Percentiles rank a stretch among this genome's conserved stretches.
phyloP scores from a whole-genome alignment of 2,888 invertebrate genomes.

The Girardia tigrina region DNA sequence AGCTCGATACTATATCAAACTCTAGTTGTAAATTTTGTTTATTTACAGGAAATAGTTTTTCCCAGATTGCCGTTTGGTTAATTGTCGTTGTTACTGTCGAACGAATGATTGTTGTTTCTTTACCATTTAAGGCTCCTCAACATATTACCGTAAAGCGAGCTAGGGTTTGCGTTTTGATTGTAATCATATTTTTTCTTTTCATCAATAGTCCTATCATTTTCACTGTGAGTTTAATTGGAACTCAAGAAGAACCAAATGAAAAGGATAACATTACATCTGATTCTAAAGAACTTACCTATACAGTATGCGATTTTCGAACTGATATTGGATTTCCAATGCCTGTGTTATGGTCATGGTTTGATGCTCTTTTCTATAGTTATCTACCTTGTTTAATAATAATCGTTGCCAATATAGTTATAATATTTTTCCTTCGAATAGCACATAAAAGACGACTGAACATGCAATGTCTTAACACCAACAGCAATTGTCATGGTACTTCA shows the following conservation, averaged over 20 bases:
- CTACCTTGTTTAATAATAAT: constrained; percentile 24
- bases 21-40: neutral
- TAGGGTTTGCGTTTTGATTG: neutral
- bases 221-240: neutral
- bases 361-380: constrained; percentile 27
- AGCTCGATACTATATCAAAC: neutral
- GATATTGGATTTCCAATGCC: neutral
- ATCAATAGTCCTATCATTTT: neutral
- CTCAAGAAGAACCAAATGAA: neutral
- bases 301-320: neutral
- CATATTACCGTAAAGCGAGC: neutral
- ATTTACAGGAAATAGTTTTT: neutral
- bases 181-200: neutral
- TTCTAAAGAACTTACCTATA: neutral
- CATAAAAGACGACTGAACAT: neutral
- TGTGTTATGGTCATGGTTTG: constrained; percentile 27
- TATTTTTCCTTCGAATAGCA: neutral
- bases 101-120: constrained; percentile 18
- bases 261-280: neutral
- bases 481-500: neutral
- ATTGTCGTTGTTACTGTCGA: constrained; percentile 28
- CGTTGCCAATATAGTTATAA: constrained; percentile 30
- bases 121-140: constrained; percentile 20
- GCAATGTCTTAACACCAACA: neutral
- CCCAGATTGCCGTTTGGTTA: constrained; percentile 31